Evolutionary conservation across 2,113 vertebrate genomes (phyloP).

Genomic region (Channa maculata): DNA sequence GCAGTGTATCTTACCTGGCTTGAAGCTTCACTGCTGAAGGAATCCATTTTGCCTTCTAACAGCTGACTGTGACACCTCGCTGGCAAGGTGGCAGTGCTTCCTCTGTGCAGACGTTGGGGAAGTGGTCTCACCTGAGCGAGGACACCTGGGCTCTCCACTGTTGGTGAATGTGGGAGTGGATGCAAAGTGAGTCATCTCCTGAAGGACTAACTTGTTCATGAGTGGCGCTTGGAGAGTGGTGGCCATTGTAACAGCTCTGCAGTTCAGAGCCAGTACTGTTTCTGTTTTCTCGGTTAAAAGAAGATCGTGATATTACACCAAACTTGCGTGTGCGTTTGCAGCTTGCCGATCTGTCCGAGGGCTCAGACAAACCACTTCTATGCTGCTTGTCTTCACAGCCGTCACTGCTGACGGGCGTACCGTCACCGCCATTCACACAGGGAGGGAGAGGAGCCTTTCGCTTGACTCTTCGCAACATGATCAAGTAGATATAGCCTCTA

Average conservation of each 20-base stretch:
- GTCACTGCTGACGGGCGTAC: slow-evolving; percentile 72
- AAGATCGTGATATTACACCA: slow-evolving; percentile 90
- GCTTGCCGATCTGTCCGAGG: slow-evolving; percentile 68
- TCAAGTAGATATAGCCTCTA: slow-evolving; percentile 95
- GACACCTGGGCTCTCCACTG: slow-evolving; percentile 52
- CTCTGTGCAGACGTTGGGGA: slow-evolving; percentile 53
- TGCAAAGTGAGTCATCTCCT: slow-evolving; percentile 52
- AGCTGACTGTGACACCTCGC: slow-evolving; percentile 72
- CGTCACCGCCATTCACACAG: slow-evolving; percentile 79
- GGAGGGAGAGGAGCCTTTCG: slow-evolving; percentile 91
- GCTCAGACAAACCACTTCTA: slow-evolving; percentile 73
- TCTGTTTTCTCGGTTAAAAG: slow-evolving; percentile 74
- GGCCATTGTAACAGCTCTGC: slow-evolving; percentile 33
- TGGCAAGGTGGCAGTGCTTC: slow-evolving; percentile 64
- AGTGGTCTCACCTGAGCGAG: slow-evolving; percentile 21
- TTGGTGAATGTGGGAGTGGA: slow-evolving; percentile 25
- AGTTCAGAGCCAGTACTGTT: slow-evolving; percentile 68
- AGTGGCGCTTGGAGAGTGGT: slow-evolving; percentile 53
- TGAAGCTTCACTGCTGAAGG: slow-evolving; percentile 80
- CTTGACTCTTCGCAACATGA: slow-evolving; percentile 96
- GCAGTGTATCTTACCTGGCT: slow-evolving; percentile 85
- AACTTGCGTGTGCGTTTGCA: slow-evolving; percentile 93
- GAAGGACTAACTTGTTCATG: slow-evolving; percentile 77
- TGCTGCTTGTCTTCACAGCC: slow-evolving; percentile 80
- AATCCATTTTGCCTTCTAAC: slow-evolving; percentile 81